These are phyloP conservation scores for Meleagris gallopavo DNA, from an alignment of 2,113 vertebrate genomes.

Conservation along the genomic window DNA sequence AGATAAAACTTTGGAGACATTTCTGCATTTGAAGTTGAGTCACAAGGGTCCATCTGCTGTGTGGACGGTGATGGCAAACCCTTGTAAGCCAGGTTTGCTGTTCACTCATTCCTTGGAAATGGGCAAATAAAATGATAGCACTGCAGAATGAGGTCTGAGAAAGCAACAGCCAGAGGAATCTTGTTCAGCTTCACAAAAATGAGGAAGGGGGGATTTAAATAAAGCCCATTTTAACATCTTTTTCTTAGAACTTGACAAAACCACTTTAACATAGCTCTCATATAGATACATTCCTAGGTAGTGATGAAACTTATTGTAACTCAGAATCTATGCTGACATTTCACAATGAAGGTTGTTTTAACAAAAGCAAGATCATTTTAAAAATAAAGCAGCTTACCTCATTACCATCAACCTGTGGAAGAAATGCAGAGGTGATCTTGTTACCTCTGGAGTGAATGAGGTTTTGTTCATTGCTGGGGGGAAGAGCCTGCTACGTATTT, in stretches of 20 bases:
- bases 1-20: neutral
- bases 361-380: neutral
- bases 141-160: neutral
- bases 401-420: neutral
- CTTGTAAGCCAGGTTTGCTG: neutral
- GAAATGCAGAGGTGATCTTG: neutral
- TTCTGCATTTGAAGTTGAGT: neutral
- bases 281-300: neutral
- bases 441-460: neutral
- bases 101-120: neutral
- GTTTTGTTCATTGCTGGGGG: neutral
- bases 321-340: neutral
- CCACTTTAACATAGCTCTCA: neutral
- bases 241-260: neutral
- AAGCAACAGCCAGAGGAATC: neutral
- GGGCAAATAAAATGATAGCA: neutral
- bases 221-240: neutral
- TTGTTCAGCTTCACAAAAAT: neutral
- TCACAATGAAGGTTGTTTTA: neutral
- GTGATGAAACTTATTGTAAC: neutral
- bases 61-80: neutral
- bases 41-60: neutral
- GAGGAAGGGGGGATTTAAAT: fast-evolving
- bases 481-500: neutral
- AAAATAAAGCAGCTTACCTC: neutral